Percentiles rank a stretch among this genome's conserved stretches.
Conservation (phyloP, 2,888 invertebrate species). For the Megaustenia siamemsis region DNA sequence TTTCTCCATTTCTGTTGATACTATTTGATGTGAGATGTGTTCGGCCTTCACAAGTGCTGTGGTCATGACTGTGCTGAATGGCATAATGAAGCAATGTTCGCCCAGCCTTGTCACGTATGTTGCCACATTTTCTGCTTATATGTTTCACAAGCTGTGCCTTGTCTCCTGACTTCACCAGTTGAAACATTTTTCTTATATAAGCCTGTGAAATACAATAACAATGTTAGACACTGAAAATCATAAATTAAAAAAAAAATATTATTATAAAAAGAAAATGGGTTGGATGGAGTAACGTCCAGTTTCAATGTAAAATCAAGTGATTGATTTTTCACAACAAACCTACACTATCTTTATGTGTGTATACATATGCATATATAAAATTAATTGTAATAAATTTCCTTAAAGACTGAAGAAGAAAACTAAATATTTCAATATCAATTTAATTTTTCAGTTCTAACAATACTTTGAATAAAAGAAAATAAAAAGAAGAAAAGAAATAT, state of each 20-base stretch:
- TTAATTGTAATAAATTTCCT: no score
- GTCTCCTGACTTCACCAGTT: slow-evolving; percentile 68
- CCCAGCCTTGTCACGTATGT: slow-evolving; percentile 74
- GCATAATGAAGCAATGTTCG: slow-evolving; percentile 76
- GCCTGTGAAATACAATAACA: slow-evolving; percentile 63
- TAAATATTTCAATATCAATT: no score
- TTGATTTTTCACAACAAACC: no score
- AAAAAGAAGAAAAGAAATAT: no score
- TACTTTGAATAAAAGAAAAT: no score
- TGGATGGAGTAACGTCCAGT: no score
- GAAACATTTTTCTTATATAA: slow-evolving; percentile 67
- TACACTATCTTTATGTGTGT: no score
- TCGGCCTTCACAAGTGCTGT: not conserved
- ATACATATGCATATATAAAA: no score
- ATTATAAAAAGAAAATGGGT: not conserved
- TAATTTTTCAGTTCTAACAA: no score
- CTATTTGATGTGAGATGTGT: not conserved
- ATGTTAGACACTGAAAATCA: slow-evolving; percentile 56
- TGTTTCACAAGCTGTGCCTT: slow-evolving; percentile 66
- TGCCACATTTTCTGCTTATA: slow-evolving; percentile 67
- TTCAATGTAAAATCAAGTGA: no score
- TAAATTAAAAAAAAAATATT: not conserved
- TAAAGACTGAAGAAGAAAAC: no score
- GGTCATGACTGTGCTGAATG: slow-evolving; percentile 63
- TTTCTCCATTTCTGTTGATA: slow-evolving; percentile 21